Base-by-base conservation (phyloP, 2,113 vertebrate species). In the Promerops cafer region DNA sequence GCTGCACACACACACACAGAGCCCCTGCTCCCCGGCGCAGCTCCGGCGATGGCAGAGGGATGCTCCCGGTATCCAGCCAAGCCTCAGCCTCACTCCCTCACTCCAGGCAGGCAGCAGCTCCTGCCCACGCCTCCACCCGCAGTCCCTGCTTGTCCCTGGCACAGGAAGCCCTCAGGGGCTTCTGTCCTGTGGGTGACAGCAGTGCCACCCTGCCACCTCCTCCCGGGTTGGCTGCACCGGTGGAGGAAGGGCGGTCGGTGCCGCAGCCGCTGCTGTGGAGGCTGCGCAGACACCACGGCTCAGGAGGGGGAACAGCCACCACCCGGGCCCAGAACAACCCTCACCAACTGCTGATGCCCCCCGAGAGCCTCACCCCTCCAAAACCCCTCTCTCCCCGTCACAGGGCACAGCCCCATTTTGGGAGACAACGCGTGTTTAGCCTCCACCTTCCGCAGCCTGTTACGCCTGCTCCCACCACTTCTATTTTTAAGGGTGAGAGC, bases 401-500 rank as follows among this genome's bases (percentile, higher is more conserved):
- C 30, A 5, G 57, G 56, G 31, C 75, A 63, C 75, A 31, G 59
- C 59, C 52, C 44, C 33, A 0, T 2, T n/a, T 7, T 1, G 33
- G 87, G 68, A 28, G 28, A 12, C 59, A 4, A 27, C 5, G 14
- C 1, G 15, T 77, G 83, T 68, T 54, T 16, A 90, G 87, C 93
- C 90, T 35, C 91, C 89, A 66, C 83, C 83, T 70, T 21, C 90
- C 12, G 15, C 75, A 54, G 76, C 70, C 76, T 54, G 72, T 28
- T 75, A 39, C 68, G 24, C 94, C 94, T 72, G 92, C 92, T 92
- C 93, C 96, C 95, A 91, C 94, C 16, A 30, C 23, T 94, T 74
- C 95, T 96, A 95, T 94, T 96, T 96, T 94, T 92, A 91, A 78
- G 79, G 87, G 96, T 89, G 95, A 82, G 93, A 87, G 87, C 61